Evolutionary conservation across 2,797 vertebrate species (phyloP).

Genomic region (Amphiprion clarkii): DNA sequence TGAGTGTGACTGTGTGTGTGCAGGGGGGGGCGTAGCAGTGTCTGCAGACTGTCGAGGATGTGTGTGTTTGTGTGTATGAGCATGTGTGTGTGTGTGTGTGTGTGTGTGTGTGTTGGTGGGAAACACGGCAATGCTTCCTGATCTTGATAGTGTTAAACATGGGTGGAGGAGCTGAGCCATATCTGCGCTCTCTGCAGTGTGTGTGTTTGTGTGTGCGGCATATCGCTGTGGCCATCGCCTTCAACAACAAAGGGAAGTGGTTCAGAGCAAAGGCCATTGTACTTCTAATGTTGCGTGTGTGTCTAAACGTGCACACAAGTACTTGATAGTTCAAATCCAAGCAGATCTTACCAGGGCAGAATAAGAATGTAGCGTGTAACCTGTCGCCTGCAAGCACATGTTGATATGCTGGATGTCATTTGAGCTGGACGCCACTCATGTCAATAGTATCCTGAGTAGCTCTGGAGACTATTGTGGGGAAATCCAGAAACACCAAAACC

Average conservation of each 20-base stretch:
- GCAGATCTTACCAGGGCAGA: not conserved
- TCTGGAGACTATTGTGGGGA: no score
- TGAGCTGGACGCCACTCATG: no score
- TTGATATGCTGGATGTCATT: no score
- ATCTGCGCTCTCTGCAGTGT: not conserved
- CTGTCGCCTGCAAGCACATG: no score
- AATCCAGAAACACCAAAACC: no score
- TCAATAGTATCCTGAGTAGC: no score
- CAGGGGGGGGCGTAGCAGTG: not conserved
- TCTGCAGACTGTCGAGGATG: conserved; percentile 3
- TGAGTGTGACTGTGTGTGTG: not conserved
- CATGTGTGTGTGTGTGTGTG: conserved; percentile 9
- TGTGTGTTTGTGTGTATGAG: not conserved
- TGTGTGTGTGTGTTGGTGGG: conserved; percentile 25
- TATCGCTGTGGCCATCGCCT: conserved; percentile 8
- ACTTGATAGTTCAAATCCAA: not conserved
- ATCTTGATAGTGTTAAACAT: conserved; percentile 21
- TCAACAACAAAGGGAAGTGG: conserved; percentile 46
- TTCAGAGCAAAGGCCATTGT: conserved; percentile 35
- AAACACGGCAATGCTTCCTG: conserved; percentile 34
- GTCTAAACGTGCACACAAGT: not conserved
- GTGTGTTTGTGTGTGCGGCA: not conserved
- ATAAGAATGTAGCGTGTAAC: not conserved
- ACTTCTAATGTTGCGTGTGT: conserved; percentile 1
- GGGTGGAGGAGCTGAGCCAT: conserved; percentile 24